Percentiles rank a stretch among this genome's conserved stretches.
These are phyloP conservation scores for Trichoplusia ni DNA, from an alignment of 1,140 invertebrate genomes.

Conservation along the genomic window DNA sequence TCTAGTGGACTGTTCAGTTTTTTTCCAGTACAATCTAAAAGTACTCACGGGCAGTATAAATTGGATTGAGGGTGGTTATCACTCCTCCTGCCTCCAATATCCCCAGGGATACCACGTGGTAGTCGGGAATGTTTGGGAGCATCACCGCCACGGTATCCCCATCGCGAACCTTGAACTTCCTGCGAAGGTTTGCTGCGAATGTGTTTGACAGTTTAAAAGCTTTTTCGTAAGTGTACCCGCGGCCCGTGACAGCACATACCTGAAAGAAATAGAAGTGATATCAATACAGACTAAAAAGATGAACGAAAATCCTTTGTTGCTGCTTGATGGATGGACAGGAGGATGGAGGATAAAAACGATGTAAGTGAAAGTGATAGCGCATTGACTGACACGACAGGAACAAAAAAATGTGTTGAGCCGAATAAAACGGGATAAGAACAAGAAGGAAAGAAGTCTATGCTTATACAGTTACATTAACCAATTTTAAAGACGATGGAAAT, in stretches of 20 bases:
- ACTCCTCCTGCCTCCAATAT: conserved; percentile 87
- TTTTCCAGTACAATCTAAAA: too few species aligned
- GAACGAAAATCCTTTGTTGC: too few species aligned
- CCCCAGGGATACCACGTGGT: conserved; percentile 86
- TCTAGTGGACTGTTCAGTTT: too few species aligned
- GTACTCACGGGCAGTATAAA: conserved; percentile 88
- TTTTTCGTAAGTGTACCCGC: conserved; percentile 88
- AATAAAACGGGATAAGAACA: too few species aligned
- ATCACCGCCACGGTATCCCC: conserved; percentile 88
- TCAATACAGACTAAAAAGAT: not conserved
- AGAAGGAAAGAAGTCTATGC: too few species aligned
- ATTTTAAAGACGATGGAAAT: too few species aligned
- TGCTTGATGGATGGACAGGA: too few species aligned
- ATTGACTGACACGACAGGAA: too few species aligned
- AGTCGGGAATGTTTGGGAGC: conserved; percentile 91
- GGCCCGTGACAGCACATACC: conserved; percentile 87
- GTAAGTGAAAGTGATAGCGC: too few species aligned
- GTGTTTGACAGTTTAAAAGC: conserved; percentile 84
- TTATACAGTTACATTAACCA: too few species aligned
- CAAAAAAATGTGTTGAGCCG: too few species aligned
- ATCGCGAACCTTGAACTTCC: conserved; percentile 85
- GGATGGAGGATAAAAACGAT: too few species aligned
- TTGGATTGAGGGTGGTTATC: conserved; percentile 90
- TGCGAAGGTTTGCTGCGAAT: conserved; percentile 86
- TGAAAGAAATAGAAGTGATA: conserved; percentile 61